These are phyloP conservation scores for Fragum fragum DNA, from an alignment of 2,888 invertebrate genomes.

Conservation along the genomic window DNA sequence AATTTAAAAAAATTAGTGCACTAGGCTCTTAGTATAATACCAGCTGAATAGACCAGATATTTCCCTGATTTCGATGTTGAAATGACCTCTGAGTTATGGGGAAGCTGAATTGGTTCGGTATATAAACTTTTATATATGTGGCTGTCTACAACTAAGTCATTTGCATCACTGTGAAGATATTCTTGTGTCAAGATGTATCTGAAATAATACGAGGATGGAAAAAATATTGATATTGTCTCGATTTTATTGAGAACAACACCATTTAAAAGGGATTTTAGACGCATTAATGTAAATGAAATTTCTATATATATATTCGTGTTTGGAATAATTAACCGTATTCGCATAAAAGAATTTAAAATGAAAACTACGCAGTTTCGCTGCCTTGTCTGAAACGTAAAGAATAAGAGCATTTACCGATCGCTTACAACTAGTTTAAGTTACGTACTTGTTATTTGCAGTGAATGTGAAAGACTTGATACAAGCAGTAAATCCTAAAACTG, in stretches of 20 bases:
- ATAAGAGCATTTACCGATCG: no score
- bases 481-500: conserved; percentile 39
- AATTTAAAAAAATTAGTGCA: no score
- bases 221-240: no score
- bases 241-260: no score
- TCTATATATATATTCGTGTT: no score
- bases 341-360: no score
- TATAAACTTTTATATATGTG: neutral
- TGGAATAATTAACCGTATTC: no score
- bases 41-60: conserved; percentile 55
- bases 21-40: conserved; percentile 36
- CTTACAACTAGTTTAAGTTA: no score
- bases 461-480: conserved; percentile 56
- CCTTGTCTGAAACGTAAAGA: no score
- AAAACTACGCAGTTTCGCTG: no score
- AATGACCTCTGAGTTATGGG: conserved; percentile 42
- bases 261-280: no score
- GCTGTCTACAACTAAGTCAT: neutral
- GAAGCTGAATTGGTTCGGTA: conserved; percentile 32
- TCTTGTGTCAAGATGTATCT: neutral
- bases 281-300: no score
- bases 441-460: conserved; percentile 60
- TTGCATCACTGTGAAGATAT: neutral
- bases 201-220: neutral
- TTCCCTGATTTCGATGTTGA: conserved; percentile 61